These are phyloP conservation scores for Leptinotarsa peninsularis DNA, from an alignment of 2,888 invertebrate species.

Conservation along the genomic window DNA sequence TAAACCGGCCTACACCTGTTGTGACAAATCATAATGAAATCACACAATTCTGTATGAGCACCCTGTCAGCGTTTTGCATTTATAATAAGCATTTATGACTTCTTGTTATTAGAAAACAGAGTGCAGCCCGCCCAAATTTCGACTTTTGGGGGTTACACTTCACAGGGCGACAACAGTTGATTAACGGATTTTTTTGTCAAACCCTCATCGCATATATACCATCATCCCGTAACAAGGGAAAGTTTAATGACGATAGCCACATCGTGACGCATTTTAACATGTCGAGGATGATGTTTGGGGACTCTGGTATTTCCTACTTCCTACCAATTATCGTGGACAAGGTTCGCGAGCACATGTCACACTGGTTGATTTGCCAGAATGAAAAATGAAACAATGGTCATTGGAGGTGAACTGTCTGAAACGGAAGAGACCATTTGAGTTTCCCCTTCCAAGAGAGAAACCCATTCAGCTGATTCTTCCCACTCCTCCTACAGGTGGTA, in stretches of 20 bases:
- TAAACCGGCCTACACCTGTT: too few species aligned
- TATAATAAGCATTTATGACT: too few species aligned
- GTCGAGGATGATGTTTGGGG: conserved; percentile 22
- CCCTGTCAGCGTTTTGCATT: too few species aligned
- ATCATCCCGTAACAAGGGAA: not conserved
- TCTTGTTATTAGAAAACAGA: too few species aligned
- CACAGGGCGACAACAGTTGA: too few species aligned
- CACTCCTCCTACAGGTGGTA: conserved; percentile 6
- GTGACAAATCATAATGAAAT: too few species aligned
- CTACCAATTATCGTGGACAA: conserved; percentile 31
- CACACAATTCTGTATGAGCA: too few species aligned
- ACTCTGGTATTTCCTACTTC: conserved; percentile 36
- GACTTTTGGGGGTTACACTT: too few species aligned
- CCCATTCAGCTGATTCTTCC: conserved; percentile 7
- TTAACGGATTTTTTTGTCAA: too few species aligned
- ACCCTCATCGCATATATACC: too few species aligned
- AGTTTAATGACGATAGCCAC: not conserved
- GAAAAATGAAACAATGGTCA: not conserved
- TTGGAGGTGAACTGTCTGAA: not conserved
- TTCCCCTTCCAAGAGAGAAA: conserved; percentile 3
- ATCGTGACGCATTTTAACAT: not conserved
- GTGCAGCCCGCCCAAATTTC: too few species aligned
- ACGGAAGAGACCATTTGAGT: conserved; percentile 7
- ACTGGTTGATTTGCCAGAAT: not conserved
- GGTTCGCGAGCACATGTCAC: conserved; percentile 45